Evolutionary conservation across 2,888 invertebrate genomes (phyloP).

Genomic region (Lycocerus yunnanus): DNA sequence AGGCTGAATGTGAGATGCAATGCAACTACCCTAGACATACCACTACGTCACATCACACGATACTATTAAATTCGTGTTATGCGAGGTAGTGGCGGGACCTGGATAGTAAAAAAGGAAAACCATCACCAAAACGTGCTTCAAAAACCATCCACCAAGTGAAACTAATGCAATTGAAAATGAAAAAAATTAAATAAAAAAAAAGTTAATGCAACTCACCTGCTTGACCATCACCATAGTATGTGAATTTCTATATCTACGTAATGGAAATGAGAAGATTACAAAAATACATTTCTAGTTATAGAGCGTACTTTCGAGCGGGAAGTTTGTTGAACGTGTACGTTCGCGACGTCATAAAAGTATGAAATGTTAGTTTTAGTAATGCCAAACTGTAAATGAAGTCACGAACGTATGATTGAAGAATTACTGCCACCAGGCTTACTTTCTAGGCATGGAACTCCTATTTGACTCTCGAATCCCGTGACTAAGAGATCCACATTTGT

Average conservation of each 20-base stretch:
- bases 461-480: too few relatives aligned
- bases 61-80: conserved; percentile 44
- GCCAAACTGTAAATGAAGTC: not conserved
- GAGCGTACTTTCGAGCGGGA: too few relatives aligned
- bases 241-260: not conserved
- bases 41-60: conserved; percentile 57
- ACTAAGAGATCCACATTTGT: too few relatives aligned
- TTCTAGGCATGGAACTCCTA: too few relatives aligned
- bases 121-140: conserved; percentile 27
- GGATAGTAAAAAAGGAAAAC: conserved; percentile 36
- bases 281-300: too few relatives aligned
- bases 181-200: conserved; percentile 5
- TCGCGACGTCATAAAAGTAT: not conserved
- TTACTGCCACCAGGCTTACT: not conserved
- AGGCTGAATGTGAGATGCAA: conserved; percentile 36
- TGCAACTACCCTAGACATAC: conserved; percentile 52
- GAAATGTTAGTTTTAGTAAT: not conserved
- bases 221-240: not conserved
- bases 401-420: not conserved
- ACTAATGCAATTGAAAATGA: too few relatives aligned
- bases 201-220: not conserved
- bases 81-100: conserved; percentile 52
- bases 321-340: not conserved
- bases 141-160: conserved; percentile 22
- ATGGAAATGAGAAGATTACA: not conserved